phyloP scores from a whole-genome alignment of 2,113 vertebrate genomes.

The Holacanthus passer region DNA sequence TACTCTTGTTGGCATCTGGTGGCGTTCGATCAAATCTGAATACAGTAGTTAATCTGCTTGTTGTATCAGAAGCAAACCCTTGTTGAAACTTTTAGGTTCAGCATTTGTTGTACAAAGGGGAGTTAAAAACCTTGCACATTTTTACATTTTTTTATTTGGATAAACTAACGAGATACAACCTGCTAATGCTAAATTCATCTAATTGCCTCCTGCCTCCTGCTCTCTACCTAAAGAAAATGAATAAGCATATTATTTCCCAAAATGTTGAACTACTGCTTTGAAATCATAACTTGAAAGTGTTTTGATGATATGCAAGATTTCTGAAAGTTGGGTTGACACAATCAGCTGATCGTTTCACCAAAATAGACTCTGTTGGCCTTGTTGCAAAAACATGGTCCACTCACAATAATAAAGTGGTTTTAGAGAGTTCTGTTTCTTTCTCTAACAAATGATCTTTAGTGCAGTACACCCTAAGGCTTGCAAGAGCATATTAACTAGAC shows the following conservation, averaged over 20 bases:
- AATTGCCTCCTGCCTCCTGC: not conserved
- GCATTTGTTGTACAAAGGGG: too few relatives aligned
- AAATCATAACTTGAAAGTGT: not conserved
- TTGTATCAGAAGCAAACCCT: not conserved
- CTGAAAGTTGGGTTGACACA: not conserved
- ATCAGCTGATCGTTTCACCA: not conserved
- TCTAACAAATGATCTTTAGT: conserved; percentile 11
- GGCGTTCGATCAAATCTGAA: conserved; percentile 15
- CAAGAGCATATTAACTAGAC: conserved; percentile 12
- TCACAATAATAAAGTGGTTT: not conserved
- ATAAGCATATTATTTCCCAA: not conserved
- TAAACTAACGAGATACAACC: not conserved
- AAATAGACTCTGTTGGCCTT: not conserved
- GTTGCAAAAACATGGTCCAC: not conserved
- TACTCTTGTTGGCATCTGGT: conserved; percentile 12
- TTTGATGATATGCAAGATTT: not conserved
- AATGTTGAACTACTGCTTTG: not conserved
- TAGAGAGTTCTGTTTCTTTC: not conserved
- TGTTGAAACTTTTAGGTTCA: not conserved
- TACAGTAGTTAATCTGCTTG: not conserved
- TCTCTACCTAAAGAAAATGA: not conserved
- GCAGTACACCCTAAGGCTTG: not conserved
- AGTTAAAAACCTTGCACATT: too few relatives aligned
- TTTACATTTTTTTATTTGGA: not conserved
- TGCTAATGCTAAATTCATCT: not conserved